Base-by-base conservation (phyloP, 1,140 invertebrate genomes). In the Drosophila murphyi region DNA sequence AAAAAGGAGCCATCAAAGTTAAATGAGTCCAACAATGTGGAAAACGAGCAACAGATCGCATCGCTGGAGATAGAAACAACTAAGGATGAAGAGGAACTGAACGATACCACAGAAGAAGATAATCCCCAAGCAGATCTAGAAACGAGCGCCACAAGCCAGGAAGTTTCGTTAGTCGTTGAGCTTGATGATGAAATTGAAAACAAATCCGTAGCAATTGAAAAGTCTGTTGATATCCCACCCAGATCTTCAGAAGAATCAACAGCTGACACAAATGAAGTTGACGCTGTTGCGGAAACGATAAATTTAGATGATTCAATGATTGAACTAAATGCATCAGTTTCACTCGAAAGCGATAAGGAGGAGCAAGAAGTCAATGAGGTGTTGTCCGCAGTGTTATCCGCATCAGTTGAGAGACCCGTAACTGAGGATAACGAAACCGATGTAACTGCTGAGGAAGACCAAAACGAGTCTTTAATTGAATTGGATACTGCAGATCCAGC, bases 241-340 rank as follows among this genome's bases (percentile, higher is more conserved):
- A 37, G 7, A 50, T 41, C 52, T 39, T 39, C 35, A 35, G 35
- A 35, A 37, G 45, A 64, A n/a, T 6, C 7, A 8, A 8, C 7
- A 43, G 35, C 29, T 2, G 8, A 50, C 8, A 12, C 12, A 32
- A 32, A 31, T 10, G 31, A 45, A 20, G 34, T 20, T 31, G 1
- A 4, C 3, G 50, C 4, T 7, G 5, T n/a, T 34, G 31, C 10
- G 1, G n/a, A 12, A 35, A 31, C n/a, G 1, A 7, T 3, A 2
- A 63, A 7, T 32, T 12, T 12, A 3, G 20, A 37, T 28, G 28
- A 37, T 0, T 43, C 65, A 5, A 5, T 35, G 2, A 29, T 34
- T 60, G 37, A 62, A 31, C 5, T 48, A n/a, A 32, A 63, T 55
- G 41, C 12, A 2, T 41, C 60, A 34, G 43, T 54, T 5, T 4